Evolutionary conservation across 1,140 invertebrate species (phyloP), one percentile per base, ranked within the genome.

Genomic region (Drosophila sturtevanti): DNA sequence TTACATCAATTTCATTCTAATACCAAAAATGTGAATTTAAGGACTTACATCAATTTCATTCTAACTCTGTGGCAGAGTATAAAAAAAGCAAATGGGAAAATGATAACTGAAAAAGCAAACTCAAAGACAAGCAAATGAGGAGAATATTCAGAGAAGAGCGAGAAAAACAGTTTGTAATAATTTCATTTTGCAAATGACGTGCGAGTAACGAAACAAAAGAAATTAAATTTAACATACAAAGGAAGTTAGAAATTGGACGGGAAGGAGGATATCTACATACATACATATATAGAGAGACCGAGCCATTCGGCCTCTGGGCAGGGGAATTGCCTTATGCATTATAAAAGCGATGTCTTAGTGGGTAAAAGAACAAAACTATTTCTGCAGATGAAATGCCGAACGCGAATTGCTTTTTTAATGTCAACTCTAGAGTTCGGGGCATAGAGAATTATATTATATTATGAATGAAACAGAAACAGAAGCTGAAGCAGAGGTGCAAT

Each of bases 181-280:
- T 90, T 90, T 90, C 79, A 89, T 90, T 90, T 90, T 90, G 86
- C 86, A 90, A 90, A 86, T 90, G 86, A 90, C 86, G 86, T 90
- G 81, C 86, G 76, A 90, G 81, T 86, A 90, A 90, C 86, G 81
- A 90, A 90, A 90, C 86, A 90, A 90, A 90, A 90, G 86, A 90
- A 86, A 82, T 89, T 89, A 89, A 89, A 79, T 90, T 90, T 80
- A 90, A 90, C 87, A 81, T 90, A 81, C 78, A 79, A 90, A 90
- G 79, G 77, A 79, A 65, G 41, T 60, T 48, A 34, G 22, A 51
- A 56, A 66, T 70, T 63, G 74, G 67, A 62, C 41, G 41, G 41
- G 41, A 3, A 73, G 54, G 78, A 52, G 63, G 63, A 63, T 41
- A 31, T 37, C 68, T 70, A n/a, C n/a, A n/a, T n/a, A n/a, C n/a